A percentile compares a stretch with the other conserved stretches of the same genome.
Conservation (phyloP, 2,888 invertebrate species). For the Amphiduros pacificus region DNA sequence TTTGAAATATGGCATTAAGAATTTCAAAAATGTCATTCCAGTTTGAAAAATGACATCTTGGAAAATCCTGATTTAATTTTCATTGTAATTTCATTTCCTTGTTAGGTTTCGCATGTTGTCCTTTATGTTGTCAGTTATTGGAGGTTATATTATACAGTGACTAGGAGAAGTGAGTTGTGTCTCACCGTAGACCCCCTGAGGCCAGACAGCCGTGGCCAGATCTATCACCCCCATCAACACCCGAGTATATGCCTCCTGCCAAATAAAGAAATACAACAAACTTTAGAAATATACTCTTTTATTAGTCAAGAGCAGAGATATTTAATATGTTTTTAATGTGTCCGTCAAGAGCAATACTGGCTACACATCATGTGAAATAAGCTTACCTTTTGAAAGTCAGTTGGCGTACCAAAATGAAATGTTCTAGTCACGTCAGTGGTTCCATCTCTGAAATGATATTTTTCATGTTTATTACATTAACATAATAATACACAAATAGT, state of each 20-base stretch:
- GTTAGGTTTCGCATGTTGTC: no score
- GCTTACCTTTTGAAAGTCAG: constrained; percentile 51
- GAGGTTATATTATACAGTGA: no score
- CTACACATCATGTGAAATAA: no score
- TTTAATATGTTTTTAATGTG: background rate
- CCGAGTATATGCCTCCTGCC: constrained; percentile 52
- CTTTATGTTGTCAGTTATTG: no score
- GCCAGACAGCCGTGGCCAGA: constrained; percentile 39
- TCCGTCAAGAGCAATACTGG: background rate
- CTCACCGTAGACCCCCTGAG: constrained; percentile 31
- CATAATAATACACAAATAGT: no score
- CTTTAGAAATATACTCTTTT: background rate
- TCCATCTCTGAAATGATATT: constrained; percentile 49
- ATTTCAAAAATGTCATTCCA: no score
- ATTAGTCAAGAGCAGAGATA: background rate
- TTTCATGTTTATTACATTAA: no score
- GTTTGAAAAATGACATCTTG: no score
- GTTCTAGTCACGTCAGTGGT: constrained; percentile 58
- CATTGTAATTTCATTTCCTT: no score
- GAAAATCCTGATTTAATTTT: no score
- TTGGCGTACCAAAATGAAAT: constrained; percentile 54
- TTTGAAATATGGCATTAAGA: no score
- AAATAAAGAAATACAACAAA: background rate
- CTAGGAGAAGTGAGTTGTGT: no score
- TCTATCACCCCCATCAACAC: constrained; percentile 55